A percentile compares a stretch with the other conserved stretches of the same genome.
phyloP scores from a whole-genome alignment of 2,113 vertebrate genomes.

The Crocuta crocuta region DNA sequence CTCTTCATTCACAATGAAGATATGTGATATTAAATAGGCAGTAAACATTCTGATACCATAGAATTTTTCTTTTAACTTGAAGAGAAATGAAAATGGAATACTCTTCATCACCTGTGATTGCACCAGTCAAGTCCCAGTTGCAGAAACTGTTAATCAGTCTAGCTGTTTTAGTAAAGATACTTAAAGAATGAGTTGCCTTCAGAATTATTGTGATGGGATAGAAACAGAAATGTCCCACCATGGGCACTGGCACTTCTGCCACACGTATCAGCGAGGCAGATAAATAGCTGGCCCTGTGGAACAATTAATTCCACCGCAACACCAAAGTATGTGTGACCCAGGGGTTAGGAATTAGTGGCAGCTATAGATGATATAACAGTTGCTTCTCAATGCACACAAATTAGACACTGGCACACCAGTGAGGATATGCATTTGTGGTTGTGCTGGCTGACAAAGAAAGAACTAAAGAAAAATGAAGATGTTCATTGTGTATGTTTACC shows the following conservation, averaged over 20 bases:
- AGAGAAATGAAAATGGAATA: neutral
- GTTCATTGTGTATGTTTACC: neutral
- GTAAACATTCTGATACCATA: neutral
- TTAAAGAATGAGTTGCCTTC: neutral
- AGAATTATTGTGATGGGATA: neutral
- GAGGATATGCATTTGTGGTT: neutral
- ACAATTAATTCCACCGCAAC: neutral
- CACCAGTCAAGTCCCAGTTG: neutral
- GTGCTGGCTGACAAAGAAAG: neutral
- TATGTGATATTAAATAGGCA: neutral
- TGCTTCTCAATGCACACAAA: no score
- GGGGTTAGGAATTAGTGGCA: neutral
- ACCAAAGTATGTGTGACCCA: neutral
- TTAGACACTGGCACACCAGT: fast-evolving
- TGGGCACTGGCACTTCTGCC: neutral
- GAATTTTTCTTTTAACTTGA: neutral
- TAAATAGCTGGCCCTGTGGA: neutral
- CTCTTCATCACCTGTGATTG: neutral
- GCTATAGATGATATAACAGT: neutral
- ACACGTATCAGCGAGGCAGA: neutral
- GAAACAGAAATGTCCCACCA: neutral
- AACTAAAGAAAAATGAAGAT: neutral
- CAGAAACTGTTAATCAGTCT: neutral
- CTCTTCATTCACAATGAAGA: neutral
- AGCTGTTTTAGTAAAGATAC: neutral